Evolutionary conservation across 2,888 invertebrate species (phyloP), one percentile per base, ranked within the genome.

Genomic region (Scaptomyza polygonia): DNA sequence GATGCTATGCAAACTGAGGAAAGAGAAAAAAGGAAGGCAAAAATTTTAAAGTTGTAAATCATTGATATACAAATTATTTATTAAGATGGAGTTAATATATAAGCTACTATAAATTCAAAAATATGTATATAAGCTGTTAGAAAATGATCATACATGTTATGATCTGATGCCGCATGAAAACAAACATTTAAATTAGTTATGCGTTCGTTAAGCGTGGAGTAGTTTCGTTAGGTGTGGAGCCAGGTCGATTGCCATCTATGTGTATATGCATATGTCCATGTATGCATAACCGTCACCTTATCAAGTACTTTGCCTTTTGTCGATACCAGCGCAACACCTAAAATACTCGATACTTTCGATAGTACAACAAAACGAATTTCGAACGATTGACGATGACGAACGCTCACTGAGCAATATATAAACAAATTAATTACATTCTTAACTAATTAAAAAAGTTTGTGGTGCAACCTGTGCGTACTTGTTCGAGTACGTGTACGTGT

Each of bases 361-460:
- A 73, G 61, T 67, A 76, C 71, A 76, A 75, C 72, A 73, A 76
- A 55, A 71, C 25, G 14, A 52, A 45, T 66, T 71, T 71, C 62
- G 77, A 73, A 71, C 73, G 61, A 73, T 55, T 72, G 71, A 75
- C 59, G 62, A 73, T 73, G 73, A 76, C 76, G 72, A 77, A 76
- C 62, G 58, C 76, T 53, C 53, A 62, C 62, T 59, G 67, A 62
- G 48, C 49, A 61, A 62, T 30, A 58, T 72, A 72, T 76, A 72
- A 76, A 72, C 62, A 66, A 72, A 62, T 72, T 67, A 48, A 52
- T 40, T 34, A 53, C 49, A 65, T 65, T 45, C 42, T 42, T 30
- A 59, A 47, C 55, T 21, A 55, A 39, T 34, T 40, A 7, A 53
- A 49, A 49, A 54, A 57, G 54, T 36, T 32, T 32, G 21, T 42